Base-by-base conservation (phyloP, 2,797 vertebrate genomes). In the Taeniopygia guttata region DNA sequence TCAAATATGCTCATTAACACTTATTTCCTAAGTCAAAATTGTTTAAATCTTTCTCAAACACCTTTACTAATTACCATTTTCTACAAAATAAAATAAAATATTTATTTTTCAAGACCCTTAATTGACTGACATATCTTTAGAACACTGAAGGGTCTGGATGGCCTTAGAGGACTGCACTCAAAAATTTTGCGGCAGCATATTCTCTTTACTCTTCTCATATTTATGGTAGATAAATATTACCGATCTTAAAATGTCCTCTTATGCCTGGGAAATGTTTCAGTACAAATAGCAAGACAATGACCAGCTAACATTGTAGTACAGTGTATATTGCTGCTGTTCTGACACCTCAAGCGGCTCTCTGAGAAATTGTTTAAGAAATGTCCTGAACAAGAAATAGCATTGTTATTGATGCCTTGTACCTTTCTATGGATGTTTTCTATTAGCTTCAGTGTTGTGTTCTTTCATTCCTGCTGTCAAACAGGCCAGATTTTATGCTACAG, bases 101-200 rank as follows among this genome's bases (percentile, higher is more conserved):
- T 40, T 80, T 80, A 29, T 63, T 94, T 97, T 96, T 87, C 38
- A 95, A 95, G 91, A 45, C 10, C 16, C 66, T 84, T 36, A 38
- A 70, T 67, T 86, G 66, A 92, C 22, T 13, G 36, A 76, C 38
- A 29, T 82, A 91, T 95, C 58, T 70, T 84, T 72, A 93, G 72
- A 93, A 94, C 75, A 85, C 54, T 62, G 60, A 87, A 77, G 12
- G 49, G 13, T 48, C 21, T 83, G 69, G 55, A 67, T 55, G 69
- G 76, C 81, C 72, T 94, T 78, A 38, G 25, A 78, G 59, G 67
- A 93, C 43, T 82, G n/a, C 25, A 90, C 38, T 92, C 78, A 87
- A 95, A 90, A 16, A 34, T 88, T 89, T 59, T 22, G 38, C 70
- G 49, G 64, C 90, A 84, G 84, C 30, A 16, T 30, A 94, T 83